Evolutionary conservation across 23 tunicate genomes (phyloP), one percentile per base, ranked within the genome.

Genomic region (Pegea sp.): DNA sequence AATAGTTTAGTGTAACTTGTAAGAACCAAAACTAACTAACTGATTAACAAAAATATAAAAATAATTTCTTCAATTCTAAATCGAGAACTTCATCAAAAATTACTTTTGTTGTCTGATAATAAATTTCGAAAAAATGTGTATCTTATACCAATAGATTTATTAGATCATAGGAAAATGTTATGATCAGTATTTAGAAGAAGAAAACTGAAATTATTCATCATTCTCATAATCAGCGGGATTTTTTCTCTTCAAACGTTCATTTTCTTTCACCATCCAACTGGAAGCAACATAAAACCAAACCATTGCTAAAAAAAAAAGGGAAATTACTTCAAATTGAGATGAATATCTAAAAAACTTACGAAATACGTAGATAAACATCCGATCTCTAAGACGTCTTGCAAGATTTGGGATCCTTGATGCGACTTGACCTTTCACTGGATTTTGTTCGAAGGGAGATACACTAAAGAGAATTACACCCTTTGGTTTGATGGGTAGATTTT

Each of bases 151-250:
- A n/a, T n/a, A n/a, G n/a, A n/a, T n/a, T n/a, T n/a, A n/a, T n/a
- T n/a, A n/a, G n/a, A n/a, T n/a, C n/a, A n/a, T n/a, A n/a, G n/a
- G n/a, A n/a, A n/a, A n/a, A n/a, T n/a, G n/a, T n/a, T n/a, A n/a
- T n/a, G n/a, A n/a, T n/a, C n/a, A n/a, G n/a, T n/a, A n/a, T n/a
- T n/a, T n/a, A n/a, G n/a, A n/a, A n/a, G n/a, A n/a, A n/a, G n/a
- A n/a, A n/a, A n/a, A n/a, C n/a, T n/a, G n/a, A n/a, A n/a, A n/a
- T 38, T 38, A 38, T 11, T 8, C 46, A 38, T 38, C 46, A 38
- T 38, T 38, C 46, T 38, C 46, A 38, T 8, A 38, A 38, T 38
- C 46, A 38, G 46, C 46, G 11, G 46, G 46, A 16, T 38, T 38
- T 16, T 38, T 38, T 38, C 16, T 38, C 46, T 38, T 38, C 13